Evolutionary conservation across 2,888 invertebrate genomes (phyloP).

Genomic region (Drosophila putrida): DNA sequence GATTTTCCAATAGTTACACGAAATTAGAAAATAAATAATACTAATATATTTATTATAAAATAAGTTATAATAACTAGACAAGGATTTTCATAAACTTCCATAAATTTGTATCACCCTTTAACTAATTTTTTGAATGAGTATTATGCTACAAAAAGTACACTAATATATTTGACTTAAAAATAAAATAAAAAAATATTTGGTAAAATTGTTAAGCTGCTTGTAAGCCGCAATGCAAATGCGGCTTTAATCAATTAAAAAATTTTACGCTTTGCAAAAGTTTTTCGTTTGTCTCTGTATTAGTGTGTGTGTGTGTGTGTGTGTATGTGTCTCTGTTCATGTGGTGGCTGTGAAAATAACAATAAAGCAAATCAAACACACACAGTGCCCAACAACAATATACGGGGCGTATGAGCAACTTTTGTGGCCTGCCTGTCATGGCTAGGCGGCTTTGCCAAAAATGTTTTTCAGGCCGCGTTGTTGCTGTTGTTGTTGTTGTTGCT

Average conservation of each 20-base stretch:
- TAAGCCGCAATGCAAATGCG: constrained; percentile 79
- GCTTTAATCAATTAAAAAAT: constrained; percentile 82
- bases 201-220: constrained; percentile 71
- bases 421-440: constrained; percentile 64
- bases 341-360: constrained; percentile 61
- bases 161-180: constrained; percentile 16
- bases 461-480: constrained; percentile 42
- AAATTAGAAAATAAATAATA: neutral
- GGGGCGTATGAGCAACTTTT: constrained; percentile 73
- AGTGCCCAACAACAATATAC: constrained; percentile 28
- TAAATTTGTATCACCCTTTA: neutral
- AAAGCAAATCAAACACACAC: constrained; percentile 70
- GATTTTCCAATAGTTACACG: neutral
- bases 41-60: neutral
- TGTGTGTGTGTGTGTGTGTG: constrained; percentile 16
- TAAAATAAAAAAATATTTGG: constrained; percentile 45
- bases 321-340: constrained; percentile 14
- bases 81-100: no score
- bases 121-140: neutral
- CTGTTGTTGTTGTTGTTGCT: constrained; percentile 37
- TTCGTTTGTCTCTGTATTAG: constrained; percentile 13
- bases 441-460: constrained; percentile 70
- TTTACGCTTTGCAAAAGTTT: constrained; percentile 63
- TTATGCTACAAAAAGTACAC: neutral
- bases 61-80: neutral